phyloP scores from a whole-genome alignment of 2,888 invertebrate species.

The Scaeva pyrastri region DNA sequence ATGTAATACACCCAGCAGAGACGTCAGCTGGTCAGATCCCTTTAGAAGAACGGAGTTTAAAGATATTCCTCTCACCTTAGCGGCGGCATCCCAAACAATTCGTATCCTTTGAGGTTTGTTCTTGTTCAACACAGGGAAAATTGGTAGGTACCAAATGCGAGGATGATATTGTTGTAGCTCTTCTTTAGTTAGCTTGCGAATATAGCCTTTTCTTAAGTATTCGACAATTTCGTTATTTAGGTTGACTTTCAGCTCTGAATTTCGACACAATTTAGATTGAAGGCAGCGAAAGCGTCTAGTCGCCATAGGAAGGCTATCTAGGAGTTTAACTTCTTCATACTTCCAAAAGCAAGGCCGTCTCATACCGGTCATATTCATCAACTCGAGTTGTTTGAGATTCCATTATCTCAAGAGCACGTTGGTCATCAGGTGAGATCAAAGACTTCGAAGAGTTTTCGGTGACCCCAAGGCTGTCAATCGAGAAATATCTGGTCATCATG shows the following conservation, averaged over 20 bases:
- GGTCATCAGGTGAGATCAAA: neutral
- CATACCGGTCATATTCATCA: neutral
- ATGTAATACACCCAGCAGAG: neutral
- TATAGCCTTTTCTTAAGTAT: neutral
- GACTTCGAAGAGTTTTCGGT: neutral
- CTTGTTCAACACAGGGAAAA: neutral
- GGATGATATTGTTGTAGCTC: neutral
- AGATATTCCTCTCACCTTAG: neutral
- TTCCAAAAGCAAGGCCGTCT: neutral
- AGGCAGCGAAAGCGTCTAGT: neutral
- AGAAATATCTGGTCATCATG: conserved; percentile 6
- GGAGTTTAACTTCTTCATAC: neutral
- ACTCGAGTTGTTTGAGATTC: neutral
- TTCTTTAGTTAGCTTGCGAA: neutral
- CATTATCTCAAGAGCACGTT: neutral
- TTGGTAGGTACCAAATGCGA: neutral
- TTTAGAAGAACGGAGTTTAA: conserved; percentile 75
- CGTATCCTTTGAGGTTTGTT: no score
- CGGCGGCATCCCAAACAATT: neutral
- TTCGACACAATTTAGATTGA: neutral
- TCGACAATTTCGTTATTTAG: no score
- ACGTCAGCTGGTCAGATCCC: conserved; percentile 79
- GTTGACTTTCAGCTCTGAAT: no score
- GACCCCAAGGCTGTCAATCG: conserved; percentile 3
- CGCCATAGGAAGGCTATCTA: neutral